Evolutionary conservation across 2,113 vertebrate genomes (phyloP).

Genomic region (Planiliza haematocheilus): DNA sequence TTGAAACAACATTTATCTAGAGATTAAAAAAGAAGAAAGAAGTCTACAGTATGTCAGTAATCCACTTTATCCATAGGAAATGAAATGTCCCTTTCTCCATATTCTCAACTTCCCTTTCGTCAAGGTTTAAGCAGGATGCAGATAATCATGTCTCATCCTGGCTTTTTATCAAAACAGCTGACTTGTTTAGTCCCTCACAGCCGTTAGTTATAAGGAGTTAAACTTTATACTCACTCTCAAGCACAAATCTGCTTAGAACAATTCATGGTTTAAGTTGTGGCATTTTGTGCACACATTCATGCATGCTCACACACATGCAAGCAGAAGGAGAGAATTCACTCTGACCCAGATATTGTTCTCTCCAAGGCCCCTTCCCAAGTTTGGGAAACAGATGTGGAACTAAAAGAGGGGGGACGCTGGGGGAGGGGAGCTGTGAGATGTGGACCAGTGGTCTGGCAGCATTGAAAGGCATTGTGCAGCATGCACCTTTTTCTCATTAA

Average conservation of each 20-base stretch:
- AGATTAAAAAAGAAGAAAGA: neutral
- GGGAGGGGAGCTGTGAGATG: conserved; percentile 72
- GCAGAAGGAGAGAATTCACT: conserved; percentile 42
- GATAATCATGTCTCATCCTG: neutral
- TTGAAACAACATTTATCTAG: neutral
- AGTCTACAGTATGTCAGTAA: neutral
- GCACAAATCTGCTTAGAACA: neutral
- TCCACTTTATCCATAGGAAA: neutral
- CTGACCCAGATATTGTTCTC: conserved; percentile 75
- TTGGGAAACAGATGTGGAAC: conserved; percentile 82
- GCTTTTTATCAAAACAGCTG: neutral
- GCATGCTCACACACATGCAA: conserved; percentile 2
- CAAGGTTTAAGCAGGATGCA: neutral
- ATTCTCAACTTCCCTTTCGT: neutral
- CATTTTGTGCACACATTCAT: conserved; percentile 7
- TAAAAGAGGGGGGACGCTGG: conserved; percentile 83
- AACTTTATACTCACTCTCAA: neutral
- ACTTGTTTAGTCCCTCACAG: no score
- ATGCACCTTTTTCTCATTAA: conserved; percentile 79
- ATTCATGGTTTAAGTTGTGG: neutral
- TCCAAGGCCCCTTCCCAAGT: conserved; percentile 69
- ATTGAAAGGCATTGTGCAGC: conserved; percentile 58
- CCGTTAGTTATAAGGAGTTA: neutral
- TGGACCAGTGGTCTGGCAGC: conserved; percentile 58
- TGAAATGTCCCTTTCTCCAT: neutral